These are phyloP conservation scores for Passer domesticus DNA, from an alignment of 2,113 vertebrate genomes.

Conservation along the genomic window DNA sequence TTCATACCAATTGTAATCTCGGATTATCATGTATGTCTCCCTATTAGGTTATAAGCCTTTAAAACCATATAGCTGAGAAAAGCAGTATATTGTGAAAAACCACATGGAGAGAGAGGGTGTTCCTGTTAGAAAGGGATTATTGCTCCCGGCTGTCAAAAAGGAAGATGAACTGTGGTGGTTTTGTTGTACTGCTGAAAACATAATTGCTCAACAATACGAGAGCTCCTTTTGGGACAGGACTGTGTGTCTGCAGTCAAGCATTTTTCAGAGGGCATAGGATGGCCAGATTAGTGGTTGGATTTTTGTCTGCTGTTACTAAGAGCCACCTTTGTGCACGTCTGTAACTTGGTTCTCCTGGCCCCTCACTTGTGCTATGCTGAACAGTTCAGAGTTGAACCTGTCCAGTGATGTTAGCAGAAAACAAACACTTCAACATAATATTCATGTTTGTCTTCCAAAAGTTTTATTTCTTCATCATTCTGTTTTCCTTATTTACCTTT, in stretches of 20 bases:
- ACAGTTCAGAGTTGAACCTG: neutral
- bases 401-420: neutral
- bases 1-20: conserved; percentile 29
- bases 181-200: neutral
- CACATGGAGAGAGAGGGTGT: neutral
- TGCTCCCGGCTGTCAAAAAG: neutral
- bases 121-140: conserved; percentile 38
- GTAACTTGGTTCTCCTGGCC: neutral
- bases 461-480: neutral
- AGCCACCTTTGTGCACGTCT: neutral
- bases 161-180: neutral
- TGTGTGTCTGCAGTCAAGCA: neutral
- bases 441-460: neutral
- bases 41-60: conserved; percentile 55
- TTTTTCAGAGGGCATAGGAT: neutral
- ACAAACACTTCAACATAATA: neutral
- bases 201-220: neutral
- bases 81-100: conserved; percentile 22
- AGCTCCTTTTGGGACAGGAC: neutral
- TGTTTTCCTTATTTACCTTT: neutral
- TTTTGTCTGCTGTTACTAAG: neutral
- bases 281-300: neutral
- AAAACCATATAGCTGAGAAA: conserved; percentile 49
- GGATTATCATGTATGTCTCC: conserved; percentile 32
- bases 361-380: neutral